Conservation (phyloP, 2,888 invertebrate genomes). For the Eutolmus rufibarbis region DNA sequence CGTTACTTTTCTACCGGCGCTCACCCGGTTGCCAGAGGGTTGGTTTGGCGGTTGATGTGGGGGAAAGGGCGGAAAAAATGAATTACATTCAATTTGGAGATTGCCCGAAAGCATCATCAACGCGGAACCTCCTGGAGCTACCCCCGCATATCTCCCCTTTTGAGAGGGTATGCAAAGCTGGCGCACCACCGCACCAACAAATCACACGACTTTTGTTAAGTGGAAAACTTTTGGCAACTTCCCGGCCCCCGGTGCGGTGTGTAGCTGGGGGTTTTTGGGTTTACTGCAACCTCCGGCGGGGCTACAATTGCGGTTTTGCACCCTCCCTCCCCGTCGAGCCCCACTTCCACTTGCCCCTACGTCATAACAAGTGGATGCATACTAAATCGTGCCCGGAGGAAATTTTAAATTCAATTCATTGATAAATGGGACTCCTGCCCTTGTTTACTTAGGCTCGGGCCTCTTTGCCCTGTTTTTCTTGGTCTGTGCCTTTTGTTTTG, state of each 20-base stretch:
- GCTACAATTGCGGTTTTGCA: slow-evolving; percentile 5
- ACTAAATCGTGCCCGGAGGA: slow-evolving; percentile 43
- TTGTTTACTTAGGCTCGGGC: slow-evolving; percentile 24
- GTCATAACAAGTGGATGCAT: slow-evolving; percentile 46
- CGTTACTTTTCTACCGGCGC: not conserved
- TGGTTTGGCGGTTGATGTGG: not conserved
- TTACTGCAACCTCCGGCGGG: not conserved
- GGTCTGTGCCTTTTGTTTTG: not conserved
- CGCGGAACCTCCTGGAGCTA: not conserved
- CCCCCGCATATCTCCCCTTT: not conserved
- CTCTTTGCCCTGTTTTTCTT: slow-evolving; percentile 4
- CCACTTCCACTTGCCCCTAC: not conserved
- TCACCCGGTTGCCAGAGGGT: not conserved
- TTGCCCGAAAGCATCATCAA: slow-evolving; percentile 28
- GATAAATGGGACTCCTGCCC: slow-evolving; percentile 41
- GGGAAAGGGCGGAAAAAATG: slow-evolving; percentile 21
- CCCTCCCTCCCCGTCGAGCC: not conserved
- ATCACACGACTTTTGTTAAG: slow-evolving; percentile 43
- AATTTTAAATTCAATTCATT: slow-evolving; percentile 47
- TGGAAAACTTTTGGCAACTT: slow-evolving; percentile 42
- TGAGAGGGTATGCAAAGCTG: not conserved
- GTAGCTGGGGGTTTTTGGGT: not conserved
- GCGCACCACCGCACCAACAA: slow-evolving; percentile 9
- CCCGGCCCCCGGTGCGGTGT: not conserved
- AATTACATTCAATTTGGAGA: slow-evolving; percentile 44